Conservation (phyloP, 2,113 vertebrate genomes). For the Papio anubis region DNA sequence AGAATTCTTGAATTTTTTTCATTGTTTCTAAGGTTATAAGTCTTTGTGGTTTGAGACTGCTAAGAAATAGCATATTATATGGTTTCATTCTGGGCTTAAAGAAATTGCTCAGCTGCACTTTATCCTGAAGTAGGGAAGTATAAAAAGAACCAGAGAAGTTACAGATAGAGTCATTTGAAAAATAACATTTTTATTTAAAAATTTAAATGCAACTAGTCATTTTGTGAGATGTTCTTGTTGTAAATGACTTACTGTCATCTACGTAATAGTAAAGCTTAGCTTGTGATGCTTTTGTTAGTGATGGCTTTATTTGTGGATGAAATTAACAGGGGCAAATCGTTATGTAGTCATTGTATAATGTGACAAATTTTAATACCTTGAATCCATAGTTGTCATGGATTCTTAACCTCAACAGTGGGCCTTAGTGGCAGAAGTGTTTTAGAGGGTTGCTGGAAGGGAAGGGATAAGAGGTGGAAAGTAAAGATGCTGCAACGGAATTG, state of each 20-base stretch:
- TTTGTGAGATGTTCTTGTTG: constrained; percentile 41
- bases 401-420: not conserved
- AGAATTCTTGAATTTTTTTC: constrained; percentile 19
- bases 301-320: constrained; percentile 21
- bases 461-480: not conserved
- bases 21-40: constrained; percentile 29
- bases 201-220: constrained; percentile 51
- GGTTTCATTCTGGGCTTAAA: constrained; percentile 49
- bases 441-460: not conserved
- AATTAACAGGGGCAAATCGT: constrained; percentile 43
- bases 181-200: constrained; percentile 52
- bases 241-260: constrained; percentile 38
- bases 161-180: constrained; percentile 37
- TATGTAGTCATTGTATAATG: not conserved
- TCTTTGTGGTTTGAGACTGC: not conserved
- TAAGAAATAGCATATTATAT: constrained; percentile 20
- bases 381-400: not conserved
- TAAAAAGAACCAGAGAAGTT: constrained; percentile 21
- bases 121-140: constrained; percentile 8
- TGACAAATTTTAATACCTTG: not conserved
- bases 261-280: not conserved
- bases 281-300: constrained; percentile 28
- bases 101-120: constrained; percentile 20
- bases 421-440: not conserved
- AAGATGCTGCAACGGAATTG: not conserved